Evolutionary conservation across 2,797 vertebrate species (phyloP).

Genomic region (Chrysolophus pictus): DNA sequence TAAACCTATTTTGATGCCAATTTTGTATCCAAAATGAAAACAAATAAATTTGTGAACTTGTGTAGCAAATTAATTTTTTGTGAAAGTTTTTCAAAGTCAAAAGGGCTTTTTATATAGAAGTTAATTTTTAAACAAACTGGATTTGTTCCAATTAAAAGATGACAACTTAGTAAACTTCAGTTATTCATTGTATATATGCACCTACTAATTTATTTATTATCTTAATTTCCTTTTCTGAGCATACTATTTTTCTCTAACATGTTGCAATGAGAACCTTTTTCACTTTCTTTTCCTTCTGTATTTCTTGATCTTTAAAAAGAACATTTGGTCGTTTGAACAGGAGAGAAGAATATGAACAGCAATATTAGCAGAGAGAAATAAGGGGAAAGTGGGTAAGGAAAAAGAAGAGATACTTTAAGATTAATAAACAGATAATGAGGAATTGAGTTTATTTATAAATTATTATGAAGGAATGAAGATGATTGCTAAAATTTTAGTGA

Average conservation of each 20-base stretch:
- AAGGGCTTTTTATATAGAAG: not conserved
- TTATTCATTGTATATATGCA: not conserved
- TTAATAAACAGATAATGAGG: not conserved
- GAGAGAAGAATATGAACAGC: not conserved
- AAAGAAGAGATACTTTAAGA: not conserved
- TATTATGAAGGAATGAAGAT: not conserved
- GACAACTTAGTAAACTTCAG: not conserved
- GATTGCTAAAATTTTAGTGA: not conserved
- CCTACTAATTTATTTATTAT: not conserved
- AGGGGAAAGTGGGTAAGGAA: not conserved
- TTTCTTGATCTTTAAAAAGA: not conserved
- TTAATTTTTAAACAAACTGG: rapidly evolving
- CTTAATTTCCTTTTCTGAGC: not conserved
- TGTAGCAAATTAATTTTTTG: not conserved
- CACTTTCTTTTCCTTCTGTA: not conserved
- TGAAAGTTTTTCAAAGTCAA: not conserved
- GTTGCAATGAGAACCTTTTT: not conserved
- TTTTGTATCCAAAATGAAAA: not conserved
- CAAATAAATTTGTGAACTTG: not conserved
- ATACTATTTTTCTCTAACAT: not conserved
- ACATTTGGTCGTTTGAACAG: not conserved
- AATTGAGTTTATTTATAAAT: not conserved
- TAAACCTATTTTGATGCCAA: not conserved
- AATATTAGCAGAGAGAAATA: not conserved
- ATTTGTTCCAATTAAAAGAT: not conserved